Conservation (phyloP, 2,113 vertebrate genomes). For the Ivindomyrus marchei region DNA sequence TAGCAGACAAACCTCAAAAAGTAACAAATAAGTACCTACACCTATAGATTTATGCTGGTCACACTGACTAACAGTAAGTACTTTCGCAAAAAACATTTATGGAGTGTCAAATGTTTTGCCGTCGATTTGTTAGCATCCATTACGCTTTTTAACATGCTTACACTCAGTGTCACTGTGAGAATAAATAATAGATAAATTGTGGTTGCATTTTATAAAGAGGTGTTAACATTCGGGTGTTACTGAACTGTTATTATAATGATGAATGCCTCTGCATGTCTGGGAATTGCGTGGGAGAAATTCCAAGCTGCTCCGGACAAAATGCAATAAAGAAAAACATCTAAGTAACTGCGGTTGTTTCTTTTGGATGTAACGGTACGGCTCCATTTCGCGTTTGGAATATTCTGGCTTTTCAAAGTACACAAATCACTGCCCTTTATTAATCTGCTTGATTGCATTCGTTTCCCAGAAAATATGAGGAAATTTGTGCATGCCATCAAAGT, state of each 20-base stretch:
- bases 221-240: not conserved
- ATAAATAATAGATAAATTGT: not conserved
- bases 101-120: not conserved
- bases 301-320: not conserved
- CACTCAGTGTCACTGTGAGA: not conserved
- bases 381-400: not conserved
- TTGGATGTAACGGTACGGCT: not conserved
- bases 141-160: not conserved
- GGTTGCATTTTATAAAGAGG: not conserved
- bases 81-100: not conserved
- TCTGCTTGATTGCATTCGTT: not conserved
- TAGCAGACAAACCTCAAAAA: not conserved
- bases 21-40: not conserved
- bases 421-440: not conserved
- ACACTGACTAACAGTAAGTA: not conserved
- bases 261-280: not conserved
- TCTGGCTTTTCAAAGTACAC: not conserved
- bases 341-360: not conserved
- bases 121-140: not conserved
- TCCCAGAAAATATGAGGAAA: not conserved
- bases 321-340: not conserved
- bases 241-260: not conserved
- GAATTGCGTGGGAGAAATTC: not conserved
- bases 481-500: not conserved
- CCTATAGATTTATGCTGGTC: not conserved